Base-by-base conservation (phyloP, 2,113 vertebrate species). In the Cyprinus carpio region DNA sequence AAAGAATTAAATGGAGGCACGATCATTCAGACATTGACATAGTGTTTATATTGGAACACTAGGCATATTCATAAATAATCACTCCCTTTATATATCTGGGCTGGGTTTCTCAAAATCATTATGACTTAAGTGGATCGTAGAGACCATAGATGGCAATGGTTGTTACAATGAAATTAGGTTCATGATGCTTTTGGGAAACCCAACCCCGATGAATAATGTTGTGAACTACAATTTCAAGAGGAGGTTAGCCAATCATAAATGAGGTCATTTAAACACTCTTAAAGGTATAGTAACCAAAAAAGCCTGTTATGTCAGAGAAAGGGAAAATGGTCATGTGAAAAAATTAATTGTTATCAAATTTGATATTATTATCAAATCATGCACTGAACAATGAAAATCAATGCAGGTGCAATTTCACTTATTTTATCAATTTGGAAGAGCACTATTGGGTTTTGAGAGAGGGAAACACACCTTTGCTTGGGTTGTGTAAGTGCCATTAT, bases 401-500 rank as follows among this genome's bases (percentile, higher is more conserved):
- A 25, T 46, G 23, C 16, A 72, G 31, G 7, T 58, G 56, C 56
- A 54, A 18, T 2, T 54, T 54, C 51, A 27, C n/a, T 6, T 4
- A 64, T 27, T 64, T 20, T 0, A 71, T 37, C 2, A 20, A 10
- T 75, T 15, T 8, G 74, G 5, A 75, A 75, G 29, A 16, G 25
- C 15, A 18, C 25, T 9, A 56, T 34, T 12, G 8, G 4, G 37
- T 16, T 56, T 54, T 13, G 7, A 51, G 18, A 56, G 13, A 31
- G 1, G 25, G 27, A 29, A 40, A 58, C 87, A 43, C 89, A 97
- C 98, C 96, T 98, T 94, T 8, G 97, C 96, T 25, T 99, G 96
- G 0, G 96, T 97, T 64, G 98, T 99, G 85, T 98, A 99, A 0
- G 97, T 98, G 89, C 97, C 97, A 0, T 99, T 98, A 91, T 99